Evolutionary conservation across 2,797 vertebrate species (phyloP).

Genomic region (Acanthopagrus latus): DNA sequence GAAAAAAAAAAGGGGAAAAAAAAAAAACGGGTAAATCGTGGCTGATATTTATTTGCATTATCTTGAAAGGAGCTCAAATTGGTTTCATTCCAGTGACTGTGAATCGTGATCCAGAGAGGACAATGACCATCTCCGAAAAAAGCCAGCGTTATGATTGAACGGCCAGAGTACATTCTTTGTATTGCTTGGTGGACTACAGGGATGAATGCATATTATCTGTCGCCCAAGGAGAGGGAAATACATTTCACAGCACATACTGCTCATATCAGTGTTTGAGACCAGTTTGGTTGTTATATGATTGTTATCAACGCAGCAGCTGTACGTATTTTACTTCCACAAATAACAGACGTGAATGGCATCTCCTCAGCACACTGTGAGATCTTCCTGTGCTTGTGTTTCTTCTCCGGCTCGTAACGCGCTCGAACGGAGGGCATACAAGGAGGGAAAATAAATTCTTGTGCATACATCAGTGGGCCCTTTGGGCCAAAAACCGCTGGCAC

Average conservation of each 20-base stretch:
- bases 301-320: conserved; percentile 61
- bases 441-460: conserved; percentile 36
- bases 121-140: conserved; percentile 64
- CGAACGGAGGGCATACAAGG: neutral
- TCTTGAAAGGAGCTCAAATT: conserved; percentile 78
- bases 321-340: conserved; percentile 56
- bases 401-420: conserved; percentile 33
- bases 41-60: conserved; percentile 84
- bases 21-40: conserved; percentile 64
- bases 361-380: conserved; percentile 27
- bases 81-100: conserved; percentile 71
- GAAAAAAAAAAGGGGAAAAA: conserved; percentile 16
- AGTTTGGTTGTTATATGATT: conserved; percentile 70
- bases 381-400: neutral
- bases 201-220: conserved; percentile 65
- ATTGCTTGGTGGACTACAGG: conserved; percentile 48
- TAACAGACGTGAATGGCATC: conserved; percentile 57
- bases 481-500: conserved; percentile 20
- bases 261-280: conserved; percentile 69
- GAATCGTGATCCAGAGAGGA: conserved; percentile 72
- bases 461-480: conserved; percentile 8
- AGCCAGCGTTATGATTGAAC: conserved; percentile 53
- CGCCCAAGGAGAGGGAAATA: conserved; percentile 72
- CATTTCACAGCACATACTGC: conserved; percentile 76
- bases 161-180: conserved; percentile 64